Evolutionary conservation across 2,888 invertebrate genomes (phyloP).

Genomic region (Agelastica alni): DNA sequence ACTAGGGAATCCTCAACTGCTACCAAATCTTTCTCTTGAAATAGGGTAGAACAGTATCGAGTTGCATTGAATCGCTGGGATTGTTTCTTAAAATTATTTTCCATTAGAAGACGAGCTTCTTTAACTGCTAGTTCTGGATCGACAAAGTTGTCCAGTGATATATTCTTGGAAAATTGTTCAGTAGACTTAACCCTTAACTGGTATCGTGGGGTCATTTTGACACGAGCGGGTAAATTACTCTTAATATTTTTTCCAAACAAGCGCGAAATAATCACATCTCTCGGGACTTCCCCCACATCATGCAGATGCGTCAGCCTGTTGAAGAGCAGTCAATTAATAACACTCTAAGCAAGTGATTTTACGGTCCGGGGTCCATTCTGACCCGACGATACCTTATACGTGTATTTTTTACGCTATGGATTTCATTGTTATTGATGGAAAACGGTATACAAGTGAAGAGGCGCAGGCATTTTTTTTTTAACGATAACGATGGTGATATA

Average conservation of each 20-base stretch:
- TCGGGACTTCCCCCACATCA: background rate
- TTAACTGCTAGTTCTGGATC: too few relatives aligned
- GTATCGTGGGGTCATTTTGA: too few relatives aligned
- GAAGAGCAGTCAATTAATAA: background rate
- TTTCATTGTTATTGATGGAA: background rate
- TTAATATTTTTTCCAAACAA: background rate
- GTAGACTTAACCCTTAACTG: too few relatives aligned
- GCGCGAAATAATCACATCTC: background rate
- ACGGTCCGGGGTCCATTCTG: background rate
- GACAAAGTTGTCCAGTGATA: too few relatives aligned
- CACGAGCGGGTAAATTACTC: background rate
- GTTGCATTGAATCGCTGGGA: too few relatives aligned
- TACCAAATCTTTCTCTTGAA: too few relatives aligned
- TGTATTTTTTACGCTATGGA: too few relatives aligned
- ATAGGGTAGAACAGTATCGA: too few relatives aligned
- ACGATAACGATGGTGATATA: background rate
- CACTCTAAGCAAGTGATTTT: background rate
- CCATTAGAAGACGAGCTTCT: too few relatives aligned
- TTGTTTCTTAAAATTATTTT: too few relatives aligned
- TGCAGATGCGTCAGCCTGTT: background rate
- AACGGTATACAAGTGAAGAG: background rate
- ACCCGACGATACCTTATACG: background rate
- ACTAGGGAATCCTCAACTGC: too few relatives aligned
- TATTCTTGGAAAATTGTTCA: too few relatives aligned
- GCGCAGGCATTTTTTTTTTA: background rate